Base-by-base conservation (phyloP, 1,140 invertebrate species). In the Drosophila repletoides region DNA sequence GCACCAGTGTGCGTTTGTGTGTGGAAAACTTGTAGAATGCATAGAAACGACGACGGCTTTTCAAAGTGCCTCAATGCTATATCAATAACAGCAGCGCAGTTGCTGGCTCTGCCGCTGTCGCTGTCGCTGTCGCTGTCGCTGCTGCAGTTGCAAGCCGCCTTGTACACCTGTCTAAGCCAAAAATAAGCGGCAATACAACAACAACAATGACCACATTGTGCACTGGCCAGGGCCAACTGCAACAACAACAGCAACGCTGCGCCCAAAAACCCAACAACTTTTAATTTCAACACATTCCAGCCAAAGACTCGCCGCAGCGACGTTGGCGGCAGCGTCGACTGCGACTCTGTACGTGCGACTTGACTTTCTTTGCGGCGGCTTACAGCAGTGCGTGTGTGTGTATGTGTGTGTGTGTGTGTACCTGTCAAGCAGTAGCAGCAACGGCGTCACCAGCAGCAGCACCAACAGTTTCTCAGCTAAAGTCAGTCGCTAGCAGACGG, bases 201-300 rank as follows among this genome's bases (percentile, higher is more conserved):
- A 56, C 48, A 56, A 53, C 48, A 55, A 24, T 28, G 52, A 22
- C 29, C 40, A n/a, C n/a, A n/a, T n/a, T n/a, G n/a, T 80, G 49
- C 65, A 59, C 40, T 55, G 49, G 46, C 74, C 77, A 84, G 70
- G 79, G 77, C 77, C 77, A 59, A 49, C 56, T 46, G 34, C 48
- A 66, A 70, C 61, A 12, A 14, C 24, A 29, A 24, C 52, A 4
- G 17, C 64, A 38, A 56, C 58, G 67, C 75, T 83, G 77, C 77
- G 77, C 77, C 77, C 77, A 83, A 83, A 81, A 83, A 84, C 70
- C 73, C 79, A 84, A 83, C 79, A 83, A 83, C 79, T 83, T 84
- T 83, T 83, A 83, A 84, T 83, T 83, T 83, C 79, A 83, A 83
- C 70, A 83, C 79, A 83, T 83, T 83, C 79, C 79, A 83, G 73